A percentile compares a stretch with the other conserved stretches of the same genome.
Conservation (phyloP, 2,797 vertebrate species). For the Poliocrania exsul region DNA sequence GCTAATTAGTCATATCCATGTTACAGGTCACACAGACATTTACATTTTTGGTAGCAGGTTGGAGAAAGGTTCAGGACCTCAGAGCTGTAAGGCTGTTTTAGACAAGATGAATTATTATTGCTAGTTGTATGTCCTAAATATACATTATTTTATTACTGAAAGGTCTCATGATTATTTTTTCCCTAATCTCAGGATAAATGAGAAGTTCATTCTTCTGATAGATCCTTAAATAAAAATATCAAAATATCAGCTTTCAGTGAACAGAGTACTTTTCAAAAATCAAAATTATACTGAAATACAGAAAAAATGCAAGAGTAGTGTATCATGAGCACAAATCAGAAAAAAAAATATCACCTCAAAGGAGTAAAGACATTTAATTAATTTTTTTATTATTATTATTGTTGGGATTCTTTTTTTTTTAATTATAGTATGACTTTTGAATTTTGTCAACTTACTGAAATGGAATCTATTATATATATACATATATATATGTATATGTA, state of each 20-base stretch:
- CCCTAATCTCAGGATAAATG: not conserved
- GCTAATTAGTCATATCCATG: not conserved
- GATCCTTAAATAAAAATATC: not conserved
- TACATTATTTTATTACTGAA: not conserved
- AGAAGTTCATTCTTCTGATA: not conserved
- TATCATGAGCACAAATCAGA: not conserved
- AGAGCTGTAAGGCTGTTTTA: fast-evolving
- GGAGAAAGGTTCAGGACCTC: not conserved
- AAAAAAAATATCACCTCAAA: not conserved
- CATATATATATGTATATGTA: no score
- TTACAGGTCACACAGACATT: not conserved
- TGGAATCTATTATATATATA: not conserved
- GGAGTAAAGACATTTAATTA: not conserved
- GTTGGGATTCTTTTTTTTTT: not conserved
- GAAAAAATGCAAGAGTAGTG: not conserved
- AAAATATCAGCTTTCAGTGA: not conserved
- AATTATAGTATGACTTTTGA: fast-evolving
- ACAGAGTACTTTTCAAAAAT: not conserved
- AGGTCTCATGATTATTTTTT: not conserved
- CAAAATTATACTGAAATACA: not conserved
- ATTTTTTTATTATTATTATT: no score
- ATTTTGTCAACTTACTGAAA: not conserved
- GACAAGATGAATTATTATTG: not conserved
- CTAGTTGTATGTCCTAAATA: not conserved
- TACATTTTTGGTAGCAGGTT: not conserved